Evolutionary conservation across 2,113 vertebrate species (phyloP), one percentile per base, ranked within the genome.

Genomic region (Amia ocellicauda): DNA sequence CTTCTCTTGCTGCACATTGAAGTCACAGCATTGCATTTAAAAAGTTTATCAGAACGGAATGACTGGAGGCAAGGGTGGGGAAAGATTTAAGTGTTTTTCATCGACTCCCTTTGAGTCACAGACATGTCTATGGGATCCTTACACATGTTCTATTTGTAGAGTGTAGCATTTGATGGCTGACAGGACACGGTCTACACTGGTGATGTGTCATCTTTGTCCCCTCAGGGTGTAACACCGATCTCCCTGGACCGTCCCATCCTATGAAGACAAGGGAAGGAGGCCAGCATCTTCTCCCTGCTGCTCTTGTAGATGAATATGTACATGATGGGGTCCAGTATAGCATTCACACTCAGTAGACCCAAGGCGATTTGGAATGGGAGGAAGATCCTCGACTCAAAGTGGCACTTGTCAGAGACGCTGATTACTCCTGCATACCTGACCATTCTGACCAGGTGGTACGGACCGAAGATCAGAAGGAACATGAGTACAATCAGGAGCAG

Each of bases 261-360:
- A 11, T 2, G 4, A 47, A 54, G 11, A 22, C 51, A 54, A 16
- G 7, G 20, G 22, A 24, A 54, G 10, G 24, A 23, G 7, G 11
- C 51, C 20, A 27, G 10, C 51, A 54, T 9, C 47, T 64, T 57
- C n/a, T 28, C 43, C 9, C 31, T 43, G 2, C 41, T 2, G 2
- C 66, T 50, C 54, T 63, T 69, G 24, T 43, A 57, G 22, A 68
- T 45, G 22, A 71, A 26, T 26, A 68, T 50, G n/a, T 68, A 75
- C 13, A 76, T 65, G 4, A 62, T 13, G 28, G 74, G 70, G 58
- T 58, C 55, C 1, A 72, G 1, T 5, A 60, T 28, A 14, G 64
- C 64, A 43, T 22, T 45, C 60, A 72, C 23, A 1, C 19, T 67
- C 26, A 68, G 62, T 13, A 79, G 3, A 62, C 36, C 42, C 56